Conservation (phyloP, 2,113 vertebrate species). For the Actenoides lindsayi region DNA sequence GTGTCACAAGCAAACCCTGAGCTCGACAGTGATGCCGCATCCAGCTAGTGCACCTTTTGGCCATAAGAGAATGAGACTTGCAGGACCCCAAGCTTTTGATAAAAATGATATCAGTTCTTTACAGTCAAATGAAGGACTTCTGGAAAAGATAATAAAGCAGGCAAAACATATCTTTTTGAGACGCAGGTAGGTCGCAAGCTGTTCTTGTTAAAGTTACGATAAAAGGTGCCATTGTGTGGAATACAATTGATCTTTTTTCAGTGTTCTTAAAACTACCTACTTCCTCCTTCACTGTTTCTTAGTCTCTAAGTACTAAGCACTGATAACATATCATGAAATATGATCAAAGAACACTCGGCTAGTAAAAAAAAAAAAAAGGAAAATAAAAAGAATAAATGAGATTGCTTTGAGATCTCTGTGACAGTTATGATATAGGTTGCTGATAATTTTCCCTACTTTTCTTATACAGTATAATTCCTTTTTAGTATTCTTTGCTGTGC, state of each 20-base stretch:
- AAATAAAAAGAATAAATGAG: too few relatives aligned
- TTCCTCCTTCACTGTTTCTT: neutral
- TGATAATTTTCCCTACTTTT: neutral
- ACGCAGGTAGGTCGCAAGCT: constrained; percentile 79
- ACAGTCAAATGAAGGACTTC: constrained; percentile 91
- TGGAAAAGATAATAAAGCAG: constrained; percentile 99
- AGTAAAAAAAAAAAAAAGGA: neutral
- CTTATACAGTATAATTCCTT: neutral
- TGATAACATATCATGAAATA: neutral
- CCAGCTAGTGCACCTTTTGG: constrained; percentile 94
- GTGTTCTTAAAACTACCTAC: neutral
- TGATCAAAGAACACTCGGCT: neutral
- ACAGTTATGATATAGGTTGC: neutral
- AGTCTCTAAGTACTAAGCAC: neutral
- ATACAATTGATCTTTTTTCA: neutral
- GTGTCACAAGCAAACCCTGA: constrained; percentile 98
- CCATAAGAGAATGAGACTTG: constrained; percentile 91
- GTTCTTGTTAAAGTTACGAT: neutral
- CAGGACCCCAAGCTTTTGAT: constrained; percentile 92
- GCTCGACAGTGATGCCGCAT: constrained; percentile 91
- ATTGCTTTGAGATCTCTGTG: neutral
- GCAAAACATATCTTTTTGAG: constrained; percentile 97
- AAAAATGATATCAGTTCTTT: constrained; percentile 89
- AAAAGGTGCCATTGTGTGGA: neutral
- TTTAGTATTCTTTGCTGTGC: neutral